A percentile compares a stretch with the other conserved stretches of the same genome.
Conservation (phyloP, 1,140 invertebrate species). For the Magallana ariakensis region DNA sequence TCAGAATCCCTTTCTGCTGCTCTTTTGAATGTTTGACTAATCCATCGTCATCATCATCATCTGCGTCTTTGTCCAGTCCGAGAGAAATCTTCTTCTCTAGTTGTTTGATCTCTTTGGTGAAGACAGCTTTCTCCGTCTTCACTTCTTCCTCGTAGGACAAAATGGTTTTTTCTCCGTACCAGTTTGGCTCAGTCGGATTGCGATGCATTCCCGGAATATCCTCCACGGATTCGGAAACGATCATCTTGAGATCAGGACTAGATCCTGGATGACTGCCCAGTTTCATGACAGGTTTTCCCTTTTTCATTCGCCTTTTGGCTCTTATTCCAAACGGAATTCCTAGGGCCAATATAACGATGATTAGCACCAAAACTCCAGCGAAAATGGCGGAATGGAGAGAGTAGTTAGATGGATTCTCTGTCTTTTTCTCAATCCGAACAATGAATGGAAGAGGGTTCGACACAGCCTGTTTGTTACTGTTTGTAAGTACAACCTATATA, state of each 20-base stretch:
- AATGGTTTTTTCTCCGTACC: constrained; percentile 22
- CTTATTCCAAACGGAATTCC: constrained; percentile 55
- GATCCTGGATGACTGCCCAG: constrained; percentile 47
- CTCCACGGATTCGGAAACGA: not conserved
- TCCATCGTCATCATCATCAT: not conserved
- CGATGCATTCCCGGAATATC: not conserved
- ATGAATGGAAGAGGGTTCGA: constrained; percentile 54
- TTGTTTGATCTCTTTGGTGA: constrained; percentile 36
- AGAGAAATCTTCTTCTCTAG: constrained; percentile 18
- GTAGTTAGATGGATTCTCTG: constrained; percentile 7
- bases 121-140: not conserved
- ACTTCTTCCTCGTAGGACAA: not conserved
- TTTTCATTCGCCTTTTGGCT: constrained; percentile 42
- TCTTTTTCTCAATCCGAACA: constrained; percentile 40
- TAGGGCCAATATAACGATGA: constrained; percentile 53
- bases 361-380: constrained; percentile 53
- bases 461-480: not conserved
- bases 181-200: constrained; percentile 11
- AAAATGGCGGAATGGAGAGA: constrained; percentile 49
- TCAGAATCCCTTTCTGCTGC: not conserved
- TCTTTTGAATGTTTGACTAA: not conserved
- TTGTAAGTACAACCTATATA: constrained; percentile 48
- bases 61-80: not conserved
- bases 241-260: not conserved
- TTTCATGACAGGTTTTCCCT: constrained; percentile 50